Base-by-base conservation (phyloP, 2,888 invertebrate genomes). In the Melipona beecheii region DNA sequence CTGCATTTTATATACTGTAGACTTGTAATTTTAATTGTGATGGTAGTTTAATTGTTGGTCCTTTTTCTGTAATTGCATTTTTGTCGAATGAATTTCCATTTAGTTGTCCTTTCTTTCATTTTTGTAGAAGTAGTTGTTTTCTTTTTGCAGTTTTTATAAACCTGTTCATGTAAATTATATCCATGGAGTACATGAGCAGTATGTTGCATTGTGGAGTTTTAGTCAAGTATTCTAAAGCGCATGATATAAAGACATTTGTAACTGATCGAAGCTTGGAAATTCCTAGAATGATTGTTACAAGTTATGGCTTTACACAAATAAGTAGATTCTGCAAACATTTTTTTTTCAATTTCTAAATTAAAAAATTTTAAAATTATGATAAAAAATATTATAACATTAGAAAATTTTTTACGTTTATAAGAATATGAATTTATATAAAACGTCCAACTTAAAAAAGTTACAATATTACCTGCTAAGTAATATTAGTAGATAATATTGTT, bases 151-250 rank as follows among this genome's bases (percentile, higher is more conserved):
- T 36, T 6, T 13, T 9, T 19, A 64, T n/a, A 9, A 36, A 31
- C 0, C 17, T 21, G 83, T 79, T 87, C 81, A 85, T 87, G 85
- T 87, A 88, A 83, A 87, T 80, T 64, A 69, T 54, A 36, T 49
- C n/a, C 50, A 50, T 78, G 11, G 81, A 87, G 88, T 71, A 88
- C 85, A 85, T 81, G 85, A 78, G 75, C 88, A 77, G 24, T 60
- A 64, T 36, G 62, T 58, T 43, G 60, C 27, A 4, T 19, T 2
- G 36, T 75, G 62, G 2, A 31, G 58, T 71, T 50, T 65, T 60
- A 72, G 27, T 50, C 36, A 4, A n/a, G 17, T n/a, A 49, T 43
- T 64, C 62, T 31, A 11, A 31, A 13, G 31, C 27, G 27, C 11
- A 64, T 13, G 11, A 5, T 64, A 64, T 31, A 13, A 19, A 62